Evolutionary conservation across 2,797 vertebrate genomes (phyloP), one percentile per base, ranked within the genome.

Genomic region (Bryconaethiops microstoma): DNA sequence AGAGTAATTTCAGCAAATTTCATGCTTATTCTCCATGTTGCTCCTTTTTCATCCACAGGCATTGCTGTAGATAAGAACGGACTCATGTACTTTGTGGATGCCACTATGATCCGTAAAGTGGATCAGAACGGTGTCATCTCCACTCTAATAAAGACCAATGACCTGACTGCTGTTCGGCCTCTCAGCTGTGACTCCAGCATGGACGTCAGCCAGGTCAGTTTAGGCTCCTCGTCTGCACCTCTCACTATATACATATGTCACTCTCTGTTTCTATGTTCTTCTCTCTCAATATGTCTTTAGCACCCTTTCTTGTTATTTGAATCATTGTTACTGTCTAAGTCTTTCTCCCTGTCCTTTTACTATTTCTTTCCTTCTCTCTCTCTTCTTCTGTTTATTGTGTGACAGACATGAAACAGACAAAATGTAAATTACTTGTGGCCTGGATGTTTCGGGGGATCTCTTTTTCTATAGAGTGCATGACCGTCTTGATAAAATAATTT

Each of bases 101-200:
- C 95, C 81, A 96, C 95, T 76, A 96, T 96, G 96, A 96, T 97
- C 84, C 93, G 96, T 78, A 96, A 96, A 89, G 96, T 97, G 17
- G 96, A 97, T 92, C 95, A 96, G 90, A 96, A 96, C 0, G 96
- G 96, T 83, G 95, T 96, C 72, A 96, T 97, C 90, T 96, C 96
- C 65, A 97, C 96, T 8, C 88, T 97, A 83, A 94, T 97, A 85
- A 95, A 95, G 77, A 96, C 96, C 84, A 90, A 90, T n/a, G 96
- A 97, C 89, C 92, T 97, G 76, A 96, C 95, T 14, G 95, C 96
- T 5, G 96, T 96, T 79, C 92, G 96, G 48, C 96, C 96, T 2
- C 93, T 97, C 91, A 97, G 96, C 93, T 97, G 96, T 78, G 96
- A 96, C 89, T 95, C 96, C 88, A 96, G 95, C 90, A 97, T 97